Evolutionary conservation across 1,140 invertebrate genomes (phyloP).

Genomic region (Xylocopa sonorina): DNA sequence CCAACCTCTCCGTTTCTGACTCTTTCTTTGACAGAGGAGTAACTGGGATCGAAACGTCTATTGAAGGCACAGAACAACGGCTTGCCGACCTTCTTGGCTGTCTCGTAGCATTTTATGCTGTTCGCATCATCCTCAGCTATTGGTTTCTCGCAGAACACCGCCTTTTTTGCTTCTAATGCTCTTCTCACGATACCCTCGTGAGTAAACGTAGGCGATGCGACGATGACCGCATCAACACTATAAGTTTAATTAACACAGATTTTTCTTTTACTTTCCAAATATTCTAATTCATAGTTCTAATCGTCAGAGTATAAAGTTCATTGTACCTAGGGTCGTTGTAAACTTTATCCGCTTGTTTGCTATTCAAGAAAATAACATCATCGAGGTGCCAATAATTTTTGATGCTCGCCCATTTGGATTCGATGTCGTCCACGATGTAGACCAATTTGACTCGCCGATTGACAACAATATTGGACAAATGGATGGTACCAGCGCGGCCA

Average conservation of each 20-base stretch:
- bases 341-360: constrained; percentile 81
- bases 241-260: too few relatives aligned
- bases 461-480: constrained; percentile 82
- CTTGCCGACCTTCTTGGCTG: constrained; percentile 82
- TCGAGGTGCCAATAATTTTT: constrained; percentile 82
- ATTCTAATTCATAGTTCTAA: too few relatives aligned
- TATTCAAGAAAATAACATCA: constrained; percentile 80
- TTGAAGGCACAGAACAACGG: constrained; percentile 87
- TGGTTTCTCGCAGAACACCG: constrained; percentile 89
- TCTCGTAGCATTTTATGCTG: constrained; percentile 84
- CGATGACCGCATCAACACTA: constrained; percentile 83
- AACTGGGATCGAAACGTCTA: constrained; percentile 87
- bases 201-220: constrained; percentile 84
- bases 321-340: constrained; percentile 84
- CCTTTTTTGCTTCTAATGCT: constrained; percentile 84
- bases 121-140: constrained; percentile 83
- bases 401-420: constrained; percentile 79
- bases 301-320: too few relatives aligned
- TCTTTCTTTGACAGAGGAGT: constrained; percentile 80
- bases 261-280: too few relatives aligned
- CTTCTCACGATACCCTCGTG: constrained; percentile 85
- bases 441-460: constrained; percentile 83
- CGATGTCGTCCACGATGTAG: constrained; percentile 84
- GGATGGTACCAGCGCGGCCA: constrained; percentile 85
- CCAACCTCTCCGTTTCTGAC: constrained; percentile 84